Conservation (phyloP, 2,888 invertebrate species). For the Molanna angustata region DNA sequence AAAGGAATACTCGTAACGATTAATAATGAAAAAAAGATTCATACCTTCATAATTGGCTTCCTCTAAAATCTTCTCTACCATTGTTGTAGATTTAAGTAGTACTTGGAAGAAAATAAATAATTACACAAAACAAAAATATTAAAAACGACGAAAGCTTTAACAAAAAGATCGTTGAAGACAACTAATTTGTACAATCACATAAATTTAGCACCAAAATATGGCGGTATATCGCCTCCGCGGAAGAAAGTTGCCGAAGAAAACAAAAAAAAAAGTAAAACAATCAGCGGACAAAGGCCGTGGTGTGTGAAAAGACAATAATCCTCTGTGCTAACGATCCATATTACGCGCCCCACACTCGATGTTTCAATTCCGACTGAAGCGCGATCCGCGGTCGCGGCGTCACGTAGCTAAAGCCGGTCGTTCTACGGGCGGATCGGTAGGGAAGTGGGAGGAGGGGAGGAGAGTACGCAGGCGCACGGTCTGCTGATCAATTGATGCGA, state of each 20-base stretch:
- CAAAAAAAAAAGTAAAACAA: slow-evolving; percentile 24
- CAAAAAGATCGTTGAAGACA: slow-evolving; percentile 17
- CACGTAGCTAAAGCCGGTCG: slow-evolving; percentile 17
- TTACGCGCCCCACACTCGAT: slow-evolving; percentile 23
- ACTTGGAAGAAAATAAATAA: slow-evolving; percentile 16
- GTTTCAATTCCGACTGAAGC: slow-evolving; percentile 28
- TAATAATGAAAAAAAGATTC: slow-evolving; percentile 32
- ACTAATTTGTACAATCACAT: slow-evolving; percentile 18
- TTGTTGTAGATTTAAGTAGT: slow-evolving; percentile 31
- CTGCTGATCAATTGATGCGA: slow-evolving; percentile 20
- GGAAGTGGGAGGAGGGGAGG: background rate
- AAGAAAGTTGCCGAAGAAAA: slow-evolving; percentile 21
- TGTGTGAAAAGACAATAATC: slow-evolving; percentile 27
- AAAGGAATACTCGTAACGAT: too few relatives aligned
- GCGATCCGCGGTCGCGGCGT: slow-evolving; percentile 14
- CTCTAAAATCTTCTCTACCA: slow-evolving; percentile 58
- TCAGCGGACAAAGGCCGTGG: slow-evolving; percentile 29
- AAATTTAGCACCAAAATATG: slow-evolving; percentile 18
- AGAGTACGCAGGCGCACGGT: slow-evolving; percentile 4
- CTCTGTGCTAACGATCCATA: slow-evolving; percentile 28
- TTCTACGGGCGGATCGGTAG: background rate
- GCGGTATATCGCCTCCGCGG: slow-evolving; percentile 10
- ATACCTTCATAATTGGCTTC: slow-evolving; percentile 57
- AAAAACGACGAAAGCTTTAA: slow-evolving; percentile 7
- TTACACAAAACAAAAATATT: slow-evolving; percentile 13